phyloP scores from a whole-genome alignment of 1,140 invertebrate species.

The Thaumatotibia leucotreta region DNA sequence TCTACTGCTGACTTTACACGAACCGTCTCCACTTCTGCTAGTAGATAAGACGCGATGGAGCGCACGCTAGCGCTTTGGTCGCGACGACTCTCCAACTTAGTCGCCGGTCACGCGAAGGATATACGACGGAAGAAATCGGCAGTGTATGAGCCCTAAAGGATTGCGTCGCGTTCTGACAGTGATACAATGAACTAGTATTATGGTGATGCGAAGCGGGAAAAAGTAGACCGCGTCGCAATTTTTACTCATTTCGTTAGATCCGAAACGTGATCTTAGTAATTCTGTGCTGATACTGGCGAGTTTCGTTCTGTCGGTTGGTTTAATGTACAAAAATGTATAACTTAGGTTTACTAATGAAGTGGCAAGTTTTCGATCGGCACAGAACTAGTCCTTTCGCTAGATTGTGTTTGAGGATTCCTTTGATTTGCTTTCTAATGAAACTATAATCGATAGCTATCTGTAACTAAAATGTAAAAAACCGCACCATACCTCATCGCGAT shows the following conservation, averaged over 20 bases:
- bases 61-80: too few species aligned
- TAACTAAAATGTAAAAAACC: constrained; percentile 31
- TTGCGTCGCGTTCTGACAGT: neutral
- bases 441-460: neutral
- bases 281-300: neutral
- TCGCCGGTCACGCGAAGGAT: too few species aligned
- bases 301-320: neutral
- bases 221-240: neutral
- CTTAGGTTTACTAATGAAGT: neutral
- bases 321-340: too few species aligned
- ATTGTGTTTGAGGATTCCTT: neutral
- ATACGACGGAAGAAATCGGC: neutral
- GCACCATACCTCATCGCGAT: constrained; percentile 49
- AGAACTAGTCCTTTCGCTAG: neutral
- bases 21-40: too few species aligned
- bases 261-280: neutral
- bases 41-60: too few species aligned
- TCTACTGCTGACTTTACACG: too few species aligned
- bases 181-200: neutral
- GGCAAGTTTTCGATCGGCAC: neutral
- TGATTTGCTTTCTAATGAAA: constrained; percentile 5
- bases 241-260: neutral
- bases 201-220: too few species aligned
- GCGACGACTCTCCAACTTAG: too few species aligned
- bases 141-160: neutral